Conservation (phyloP, 2,113 vertebrate genomes). For the Prunella himalayana region DNA sequence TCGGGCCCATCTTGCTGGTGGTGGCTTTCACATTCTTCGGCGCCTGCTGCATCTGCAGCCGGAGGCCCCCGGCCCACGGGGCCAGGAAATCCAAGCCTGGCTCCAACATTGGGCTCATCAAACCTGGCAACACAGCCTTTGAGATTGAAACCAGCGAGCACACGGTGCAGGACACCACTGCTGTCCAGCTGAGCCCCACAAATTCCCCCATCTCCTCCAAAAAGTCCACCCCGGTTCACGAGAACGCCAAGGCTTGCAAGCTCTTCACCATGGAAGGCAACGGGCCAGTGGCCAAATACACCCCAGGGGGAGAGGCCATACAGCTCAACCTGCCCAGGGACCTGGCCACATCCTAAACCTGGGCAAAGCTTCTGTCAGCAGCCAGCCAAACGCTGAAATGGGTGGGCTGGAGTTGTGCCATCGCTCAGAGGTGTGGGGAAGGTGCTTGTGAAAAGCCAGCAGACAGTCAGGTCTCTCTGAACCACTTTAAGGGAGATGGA, state of each 20-base stretch:
- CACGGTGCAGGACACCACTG: conserved; percentile 91
- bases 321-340: conserved; percentile 76
- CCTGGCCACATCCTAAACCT: conserved; percentile 43
- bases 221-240: conserved; percentile 74
- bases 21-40: conserved; percentile 86
- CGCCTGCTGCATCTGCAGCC: conserved; percentile 86
- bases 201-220: conserved; percentile 82
- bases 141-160: conserved; percentile 95
- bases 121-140: conserved; percentile 80
- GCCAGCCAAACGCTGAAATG: not conserved
- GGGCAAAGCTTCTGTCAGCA: not conserved
- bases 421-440: not conserved
- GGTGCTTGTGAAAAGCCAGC: not conserved
- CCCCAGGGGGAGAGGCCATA: conserved; percentile 38
- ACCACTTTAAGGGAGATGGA: not conserved
- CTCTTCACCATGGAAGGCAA: conserved; percentile 71
- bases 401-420: not conserved
- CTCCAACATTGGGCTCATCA: conserved; percentile 76
- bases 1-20: conserved; percentile 85
- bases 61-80: conserved; percentile 67
- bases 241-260: conserved; percentile 55
- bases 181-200: conserved; percentile 89
- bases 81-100: conserved; percentile 62
- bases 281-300: conserved; percentile 51
- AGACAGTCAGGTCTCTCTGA: not conserved